Conservation (phyloP, 2,113 vertebrate genomes). For the Hassar affinis region DNA sequence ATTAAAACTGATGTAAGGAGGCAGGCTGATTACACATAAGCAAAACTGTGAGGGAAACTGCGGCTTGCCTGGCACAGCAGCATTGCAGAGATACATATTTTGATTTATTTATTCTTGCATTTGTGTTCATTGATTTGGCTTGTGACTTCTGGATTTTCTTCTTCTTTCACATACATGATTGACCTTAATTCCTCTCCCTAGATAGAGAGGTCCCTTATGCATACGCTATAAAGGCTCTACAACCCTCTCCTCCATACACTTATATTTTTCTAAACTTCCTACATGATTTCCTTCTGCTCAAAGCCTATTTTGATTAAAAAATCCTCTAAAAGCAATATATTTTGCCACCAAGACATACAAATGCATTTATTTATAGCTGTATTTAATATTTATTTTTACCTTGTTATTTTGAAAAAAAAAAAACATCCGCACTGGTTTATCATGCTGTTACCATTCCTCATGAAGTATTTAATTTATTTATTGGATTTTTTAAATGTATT, state of each 20-base stretch:
- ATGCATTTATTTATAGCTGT: constrained; percentile 77
- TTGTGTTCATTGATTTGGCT: constrained; percentile 43
- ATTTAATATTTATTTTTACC: constrained; percentile 84
- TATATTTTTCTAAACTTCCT: constrained; percentile 17
- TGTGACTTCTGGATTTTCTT: constrained; percentile 36
- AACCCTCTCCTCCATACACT: constrained; percentile 1
- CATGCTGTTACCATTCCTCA: constrained; percentile 61
- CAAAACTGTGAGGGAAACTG: constrained; percentile 47
- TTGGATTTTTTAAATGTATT: constrained; percentile 61
- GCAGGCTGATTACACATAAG: constrained; percentile 50
- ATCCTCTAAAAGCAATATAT: constrained; percentile 37
- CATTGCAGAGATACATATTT: constrained; percentile 55
- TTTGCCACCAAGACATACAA: constrained; percentile 59
- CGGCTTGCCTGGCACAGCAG: constrained; percentile 62
- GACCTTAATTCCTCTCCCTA: background rate
- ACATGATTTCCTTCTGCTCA: constrained; percentile 2
- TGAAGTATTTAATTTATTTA: constrained; percentile 78
- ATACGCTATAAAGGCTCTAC: constrained; percentile 12
- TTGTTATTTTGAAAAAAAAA: constrained; percentile 59
- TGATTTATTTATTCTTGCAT: constrained; percentile 66
- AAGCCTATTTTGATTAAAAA: constrained; percentile 15
- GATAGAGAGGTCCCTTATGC: background rate
- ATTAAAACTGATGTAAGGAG: background rate
- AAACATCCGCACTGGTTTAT: constrained; percentile 61
- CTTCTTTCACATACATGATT: constrained; percentile 11